Evolutionary conservation across 2,113 vertebrate genomes (phyloP), one percentile per base, ranked within the genome.

Genomic region (Pachycephala philippinensis): DNA sequence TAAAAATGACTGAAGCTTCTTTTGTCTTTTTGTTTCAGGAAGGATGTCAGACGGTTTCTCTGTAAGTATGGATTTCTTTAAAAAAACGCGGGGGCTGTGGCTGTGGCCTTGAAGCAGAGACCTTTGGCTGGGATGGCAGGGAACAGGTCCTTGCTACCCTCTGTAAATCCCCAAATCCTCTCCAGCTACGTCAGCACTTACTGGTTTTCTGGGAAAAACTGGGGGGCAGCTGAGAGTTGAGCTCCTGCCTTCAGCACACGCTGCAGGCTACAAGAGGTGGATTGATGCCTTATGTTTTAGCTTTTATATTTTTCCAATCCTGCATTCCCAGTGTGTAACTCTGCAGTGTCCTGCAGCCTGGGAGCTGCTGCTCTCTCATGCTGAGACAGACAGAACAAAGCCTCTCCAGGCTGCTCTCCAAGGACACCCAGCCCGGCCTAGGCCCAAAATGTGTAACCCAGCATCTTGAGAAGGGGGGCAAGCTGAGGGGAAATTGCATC

Each of bases 11-110:
- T 49, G 35, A 50, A 11, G 0, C 0, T 1, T 12, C 50, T 6
- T 47, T 22, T 27, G 11, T 72, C 13, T 50, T 52, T 64, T 30
- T 31, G 3, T 88, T 89, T 40, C 2, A 93, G 96, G 92, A 64
- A 83, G 37, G 13, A 96, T 97, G 95, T 95, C 96, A 0, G 90
- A 56, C n/a, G 85, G 82, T 17, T 97, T 97, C 88, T 96, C 96
- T 0, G 96, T 97, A 21, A 97, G 95, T 96, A 65, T 16, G n/a
- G 18, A 26, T 35, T 53, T 8, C 20, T 65, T 71, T 15, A 4
- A 52, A 42, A 10, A 37, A 2, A 6, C 2, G 0, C 1, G 4
- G 9, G 45, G 28, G n/a, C 3, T 57, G 42, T 8, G 18, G 1
- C 6, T 6, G 57, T 45, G 45, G 9, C 24, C 27, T 53, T 18